Evolutionary conservation across 2,888 invertebrate species (phyloP), one percentile per base, ranked within the genome.

Genomic region (Biston betularia): DNA sequence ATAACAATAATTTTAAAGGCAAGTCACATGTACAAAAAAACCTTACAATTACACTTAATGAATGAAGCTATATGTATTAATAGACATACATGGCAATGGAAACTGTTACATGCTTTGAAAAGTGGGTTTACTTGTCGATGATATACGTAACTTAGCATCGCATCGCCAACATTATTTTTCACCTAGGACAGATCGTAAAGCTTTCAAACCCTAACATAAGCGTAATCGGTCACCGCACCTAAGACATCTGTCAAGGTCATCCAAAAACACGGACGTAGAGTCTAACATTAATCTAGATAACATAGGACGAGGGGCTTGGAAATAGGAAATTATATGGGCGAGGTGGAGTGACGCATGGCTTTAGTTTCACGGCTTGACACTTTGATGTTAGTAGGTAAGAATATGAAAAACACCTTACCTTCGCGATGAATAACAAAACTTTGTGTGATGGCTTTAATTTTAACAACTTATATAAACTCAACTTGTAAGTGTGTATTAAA

Each of bases 201-300:
- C 14, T 14, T 15, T 15, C 34, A 45, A 46, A 15, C 14, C n/a
- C 5, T 15, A 15, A 57, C 11, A 49, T 42, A 40, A 44, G 14
- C 33, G 15, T 60, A 52, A 61, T 57, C 38, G 42, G 35, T 61
- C 61, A 52, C 60, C 7, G 10, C 35, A 24, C 63, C 48, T 61
- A 62, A 63, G 54, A 49, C 62, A 65, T 62, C 42, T 63, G 59
- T 70, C 65, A 34, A 59, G 24, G 59, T 38, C 61, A 46, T 50
- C 65, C 70, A 56, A 60, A 59, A 65, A 49, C 54, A 38, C 34
- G 45, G 55, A 52, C 55, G 10, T 65, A 46, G 48, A 65, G 50
- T 55, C 61, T 69, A 53, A 64, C 66, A 69, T 66, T 61, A 61
- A 63, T 69, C 63, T 69, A 61, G 57, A 60, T 63, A 61, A 62